Base-by-base conservation (phyloP, 1,140 invertebrate genomes). In the Trichoplusia ni region DNA sequence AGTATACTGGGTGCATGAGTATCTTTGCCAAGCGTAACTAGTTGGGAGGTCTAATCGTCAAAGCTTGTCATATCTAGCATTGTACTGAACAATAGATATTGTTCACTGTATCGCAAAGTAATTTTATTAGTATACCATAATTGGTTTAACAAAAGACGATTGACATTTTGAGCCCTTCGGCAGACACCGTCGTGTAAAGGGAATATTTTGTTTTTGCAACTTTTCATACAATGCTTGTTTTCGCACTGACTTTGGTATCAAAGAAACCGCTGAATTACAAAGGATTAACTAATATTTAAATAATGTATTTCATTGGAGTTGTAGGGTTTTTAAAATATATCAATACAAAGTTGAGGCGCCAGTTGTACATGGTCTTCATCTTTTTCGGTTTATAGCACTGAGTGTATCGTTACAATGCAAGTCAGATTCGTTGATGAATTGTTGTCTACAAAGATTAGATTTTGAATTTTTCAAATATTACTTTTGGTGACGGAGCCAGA, bases 151-250 rank as follows among this genome's bases (percentile, higher is more conserved):
- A 56, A 56, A 8, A 9, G 23, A 33, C 62, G 67, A 70, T 71
- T 67, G 62, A 73, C 47, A 73, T 72, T 71, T 58, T 46, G 38
- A 53, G 37, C 46, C 35, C 38, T 35, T 49, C 11, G 25, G 40
- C 33, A 29, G 16, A 18, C 40, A 23, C 8, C 11, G 40, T 18
- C 13, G 31, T 49, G 6, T 25, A 6, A 49, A 21, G 35, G 29
- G 29, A 6, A 33, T 19, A 51, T 51, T 35, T 51, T 51, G 47
- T 51, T 31, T 42, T 42, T 42, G 13, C 11, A 49, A 31, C 25
- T 29, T 29, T 5, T n/a, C 7, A 8, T 16, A 18, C 16, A 27
- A 47, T 21, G 23, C 14, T 9, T 49, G 14, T 49, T 49, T 49
- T 49, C 13, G 23, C 8, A 23, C 8, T 9, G 19, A 40, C 37